Base-by-base conservation (phyloP, 1,140 invertebrate species). In the Palaemon carinicauda region DNA sequence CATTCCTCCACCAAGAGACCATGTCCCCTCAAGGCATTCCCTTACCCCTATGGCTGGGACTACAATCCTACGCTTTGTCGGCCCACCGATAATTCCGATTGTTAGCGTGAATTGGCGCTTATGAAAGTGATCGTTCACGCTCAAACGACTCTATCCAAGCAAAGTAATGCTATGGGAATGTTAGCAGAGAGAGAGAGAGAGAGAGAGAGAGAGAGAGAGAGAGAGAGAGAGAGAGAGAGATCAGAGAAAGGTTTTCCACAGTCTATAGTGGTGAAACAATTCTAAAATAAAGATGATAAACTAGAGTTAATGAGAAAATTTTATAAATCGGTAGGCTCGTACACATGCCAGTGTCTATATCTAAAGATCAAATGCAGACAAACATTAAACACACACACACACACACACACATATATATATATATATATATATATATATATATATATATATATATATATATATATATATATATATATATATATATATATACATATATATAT, bases 381-480 rank as follows among this genome's bases (percentile, higher is more conserved):
- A 21, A 78, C 52, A 78, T 78, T n/a, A n/a, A n/a, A n/a, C n/a
- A n/a, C n/a, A n/a, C n/a, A n/a, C n/a, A n/a, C n/a, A n/a, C n/a
- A n/a, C n/a, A n/a, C n/a, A 78, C 51, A 51, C 52, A 78, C 52
- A 78, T 78, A 78, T 78, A 78, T 78, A 78, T 78, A 78, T 78
- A 78, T 78, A 78, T 78, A 78, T 78, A 78, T 78, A 78, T 78
- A 78, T 78, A 41, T 78, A 78, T 78, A 53, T 78, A 78, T 78
- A 53, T 41, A 78, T 78, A 78, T 78, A 53, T 78, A 53, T 78
- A 78, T 78, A 78, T 78, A 73, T 2, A 73, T 73, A 73, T 21
- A 73, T 73, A 73, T 21, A 73, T n/a, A 73, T 73, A 24, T n/a
- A 73, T 29, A 73, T 24, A 24, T 73, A 24, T 73, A 29, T 19